Base-by-base conservation (phyloP, 1,140 invertebrate species). In the Centruroides vittatus region DNA sequence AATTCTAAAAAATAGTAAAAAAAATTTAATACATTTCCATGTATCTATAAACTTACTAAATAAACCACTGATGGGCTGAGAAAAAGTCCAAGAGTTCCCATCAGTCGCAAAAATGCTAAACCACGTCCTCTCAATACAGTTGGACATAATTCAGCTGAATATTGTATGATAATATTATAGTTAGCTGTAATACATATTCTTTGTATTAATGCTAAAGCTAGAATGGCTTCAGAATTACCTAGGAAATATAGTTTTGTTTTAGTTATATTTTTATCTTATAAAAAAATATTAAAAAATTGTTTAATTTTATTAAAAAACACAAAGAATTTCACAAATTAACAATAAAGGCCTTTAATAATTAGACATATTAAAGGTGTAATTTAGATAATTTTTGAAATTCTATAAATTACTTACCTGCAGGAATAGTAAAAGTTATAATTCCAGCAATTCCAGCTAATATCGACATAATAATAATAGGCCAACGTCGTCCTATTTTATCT, bases 41-140 rank as follows among this genome's bases (percentile, higher is more conserved):
- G 12, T 56, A 41, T 12, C 35, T 41, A 23, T 23, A 23, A 23
- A 76, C 76, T 74, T 54, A 79, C 78, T 65, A 81, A 67, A 58
- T 78, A 74, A 36, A 81, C 64, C 12, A 65, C 60, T 9, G 64
- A 62, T 35, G 64, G 64, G 35, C 61, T 72, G 50, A 83, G 77
- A 67, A 82, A 81, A 13, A 81, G 77, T n/a, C 79, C 68, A 11
- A 73, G 57, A 11, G 74, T 71, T 5, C 78, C 77, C 51, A 81
- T 73, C 35, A 73, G 69, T 69, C 79, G 80, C 11, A 79, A 78
- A 51, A 68, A 58, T 35, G 65, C 67, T 56, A 72, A 54, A 49
- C 70, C 70, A 50, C 70, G 65, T 47, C 68, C 69, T 47, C 70
- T 58, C 4, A 72, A 59, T 12, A 68, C 66, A 47, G 70, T 72